Conservation (phyloP, 2,113 vertebrate genomes). For the Semnopithecus entellus region DNA sequence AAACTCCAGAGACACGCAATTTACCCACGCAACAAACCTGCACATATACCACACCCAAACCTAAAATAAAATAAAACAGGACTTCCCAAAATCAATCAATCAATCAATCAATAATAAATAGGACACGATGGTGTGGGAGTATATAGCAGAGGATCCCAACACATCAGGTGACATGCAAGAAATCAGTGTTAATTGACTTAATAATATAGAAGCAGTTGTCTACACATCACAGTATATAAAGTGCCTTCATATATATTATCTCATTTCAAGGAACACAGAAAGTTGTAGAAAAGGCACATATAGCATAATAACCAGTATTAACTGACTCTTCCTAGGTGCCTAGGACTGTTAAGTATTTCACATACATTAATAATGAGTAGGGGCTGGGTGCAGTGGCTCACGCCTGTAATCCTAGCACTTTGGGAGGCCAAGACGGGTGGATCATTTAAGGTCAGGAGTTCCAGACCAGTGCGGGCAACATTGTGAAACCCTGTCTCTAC, state of each 20-base stretch:
- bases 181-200: background rate
- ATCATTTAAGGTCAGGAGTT: no score
- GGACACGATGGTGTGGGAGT: no score
- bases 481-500: no score
- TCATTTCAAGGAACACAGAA: background rate
- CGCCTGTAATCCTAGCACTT: no score
- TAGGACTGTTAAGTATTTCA: background rate
- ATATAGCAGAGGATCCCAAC: background rate
- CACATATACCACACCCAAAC: no score
- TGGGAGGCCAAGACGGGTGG: no score
- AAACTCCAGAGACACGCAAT: no score
- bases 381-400: no score
- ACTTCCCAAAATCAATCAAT: no score
- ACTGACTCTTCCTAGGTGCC: background rate
- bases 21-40: no score
- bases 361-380: background rate
- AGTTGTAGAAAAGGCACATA: background rate
- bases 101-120: background rate
- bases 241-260: background rate
- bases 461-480: no score
- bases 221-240: background rate
- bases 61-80: no score
- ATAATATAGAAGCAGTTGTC: background rate
- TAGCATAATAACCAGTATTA: background rate
- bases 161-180: background rate